Evolutionary conservation across 1,140 invertebrate genomes (phyloP), one percentile per base, ranked within the genome.

Genomic region (Bilobella aurantiaca): DNA sequence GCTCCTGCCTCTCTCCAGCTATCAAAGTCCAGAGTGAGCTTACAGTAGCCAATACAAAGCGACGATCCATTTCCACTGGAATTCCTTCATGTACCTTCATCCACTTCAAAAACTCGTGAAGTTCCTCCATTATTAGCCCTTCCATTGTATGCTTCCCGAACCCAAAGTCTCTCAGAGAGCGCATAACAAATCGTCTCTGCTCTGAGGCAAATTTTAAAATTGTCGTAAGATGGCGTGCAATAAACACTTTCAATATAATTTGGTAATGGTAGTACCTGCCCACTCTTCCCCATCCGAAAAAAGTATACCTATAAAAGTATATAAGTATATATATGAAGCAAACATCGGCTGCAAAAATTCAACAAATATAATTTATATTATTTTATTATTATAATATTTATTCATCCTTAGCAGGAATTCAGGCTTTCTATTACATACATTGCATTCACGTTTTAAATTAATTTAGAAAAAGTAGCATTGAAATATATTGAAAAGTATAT

Each of bases 21-120:
- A 93, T 83, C 85, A 94, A 89, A 59, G 81, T 84, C 87, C 90
- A 93, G 0, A 94, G 77, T 0, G 88, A 87, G 71, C 94, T 95
- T 16, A 92, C 75, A 32, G 90, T 84, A 0, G 72, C 58, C 30
- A 67, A 60, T 34, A 34, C 67, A 64, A 74, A 75, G 5, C 58
- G 12, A 8, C 8, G 28, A 16, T 5, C 3, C 23, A 32, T 60
- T 16, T n/a, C 8, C 16, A 23, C 30, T 5, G 58, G 58, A 3
- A 21, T 14, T 3, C 58, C 58, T 34, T 14, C 23, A 14, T 60
- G 8, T 34, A 8, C 8, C 31, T 60, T 60, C n/a, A 60, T 16
- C 31, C 23, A 34, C 27, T 60, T 34, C 18, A 66, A 18, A 27
- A 66, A 30, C n/a, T 66, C 58, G 18, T 46, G 14, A n/a, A 68